Conservation (phyloP, 2,888 invertebrate species). For the Aradus depressus region DNA sequence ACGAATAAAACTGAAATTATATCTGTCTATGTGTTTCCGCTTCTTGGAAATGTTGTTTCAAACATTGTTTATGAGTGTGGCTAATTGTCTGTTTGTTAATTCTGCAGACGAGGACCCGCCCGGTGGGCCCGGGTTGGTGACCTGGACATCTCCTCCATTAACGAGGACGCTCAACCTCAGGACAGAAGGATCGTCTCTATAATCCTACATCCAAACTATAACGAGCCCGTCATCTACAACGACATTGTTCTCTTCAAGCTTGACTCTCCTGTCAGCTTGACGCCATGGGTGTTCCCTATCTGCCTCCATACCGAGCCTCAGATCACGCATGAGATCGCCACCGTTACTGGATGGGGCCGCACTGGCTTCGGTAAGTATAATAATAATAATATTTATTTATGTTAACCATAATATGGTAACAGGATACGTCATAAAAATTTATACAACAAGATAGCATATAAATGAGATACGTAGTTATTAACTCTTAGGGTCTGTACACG, state of each 20-base stretch:
- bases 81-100: too few species aligned
- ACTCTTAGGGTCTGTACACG: too few species aligned
- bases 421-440: too few species aligned
- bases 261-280: constrained; percentile 40
- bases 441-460: too few species aligned
- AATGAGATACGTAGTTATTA: too few species aligned
- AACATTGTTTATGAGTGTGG: too few species aligned
- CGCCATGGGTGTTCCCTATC: constrained; percentile 47
- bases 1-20: too few species aligned
- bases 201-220: constrained; percentile 46
- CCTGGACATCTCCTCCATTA: constrained; percentile 42
- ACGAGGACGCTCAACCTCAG: constrained; percentile 43
- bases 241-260: constrained; percentile 56
- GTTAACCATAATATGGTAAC: too few species aligned
- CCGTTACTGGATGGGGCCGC: constrained; percentile 55
- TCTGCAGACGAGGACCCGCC: constrained; percentile 44
- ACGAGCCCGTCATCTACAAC: constrained; percentile 45
- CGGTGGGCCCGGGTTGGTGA: constrained; percentile 45
- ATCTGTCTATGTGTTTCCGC: too few species aligned
- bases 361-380: constrained; percentile 33
- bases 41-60: too few species aligned
- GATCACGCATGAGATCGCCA: constrained; percentile 33
- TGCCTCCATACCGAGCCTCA: constrained; percentile 39
- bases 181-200: constrained; percentile 40
- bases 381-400: too few species aligned